A percentile compares a stretch with the other conserved stretches of the same genome.
These are phyloP conservation scores for Caenorhabditis imperialis DNA, from an alignment of 2,888 invertebrate species.

Conservation along the genomic window DNA sequence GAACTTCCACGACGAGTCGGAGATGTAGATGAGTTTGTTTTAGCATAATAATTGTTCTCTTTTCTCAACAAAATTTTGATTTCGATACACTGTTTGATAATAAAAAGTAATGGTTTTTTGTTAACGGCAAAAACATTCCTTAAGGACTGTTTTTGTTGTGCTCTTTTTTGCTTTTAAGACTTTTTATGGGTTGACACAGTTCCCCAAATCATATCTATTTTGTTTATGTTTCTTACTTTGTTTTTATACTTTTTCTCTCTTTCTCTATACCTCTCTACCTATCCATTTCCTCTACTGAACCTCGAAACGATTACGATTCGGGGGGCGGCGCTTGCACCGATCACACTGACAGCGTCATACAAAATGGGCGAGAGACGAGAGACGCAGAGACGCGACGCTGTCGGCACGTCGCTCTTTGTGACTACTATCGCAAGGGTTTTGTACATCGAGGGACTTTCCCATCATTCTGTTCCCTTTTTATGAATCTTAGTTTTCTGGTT, in stretches of 20 bases:
- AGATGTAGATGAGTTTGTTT: slow-evolving; percentile 24
- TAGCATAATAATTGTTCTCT: slow-evolving; percentile 14
- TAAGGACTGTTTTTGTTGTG: slow-evolving; percentile 12
- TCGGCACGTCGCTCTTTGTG: slow-evolving; percentile 22
- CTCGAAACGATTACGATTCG: too few species aligned
- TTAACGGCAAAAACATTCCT: slow-evolving; percentile 23
- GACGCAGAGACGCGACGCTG: slow-evolving; percentile 25
- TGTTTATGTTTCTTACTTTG: too few species aligned
- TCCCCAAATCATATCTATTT: slow-evolving; percentile 23
- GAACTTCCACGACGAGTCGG: slow-evolving; percentile 51
- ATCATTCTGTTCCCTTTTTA: too few species aligned
- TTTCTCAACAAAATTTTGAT: slow-evolving; percentile 22
- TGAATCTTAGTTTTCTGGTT: too few species aligned
- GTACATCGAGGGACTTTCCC: too few species aligned
- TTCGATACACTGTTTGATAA: slow-evolving; percentile 24
- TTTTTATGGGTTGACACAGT: slow-evolving; percentile 12
- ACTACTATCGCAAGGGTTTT: slow-evolving; percentile 36
- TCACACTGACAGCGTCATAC: not conserved
- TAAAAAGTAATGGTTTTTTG: slow-evolving; percentile 39
- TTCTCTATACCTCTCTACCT: too few species aligned
- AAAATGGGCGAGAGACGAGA: slow-evolving; percentile 3
- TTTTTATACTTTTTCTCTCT: slow-evolving; percentile 2
- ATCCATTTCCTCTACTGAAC: too few species aligned
- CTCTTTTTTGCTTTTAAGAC: not conserved
- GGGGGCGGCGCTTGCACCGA: slow-evolving; percentile 37